Percentiles rank a stretch among this genome's conserved stretches.
phyloP scores from a whole-genome alignment of 2,888 invertebrate species.

The Ctena decussata region DNA sequence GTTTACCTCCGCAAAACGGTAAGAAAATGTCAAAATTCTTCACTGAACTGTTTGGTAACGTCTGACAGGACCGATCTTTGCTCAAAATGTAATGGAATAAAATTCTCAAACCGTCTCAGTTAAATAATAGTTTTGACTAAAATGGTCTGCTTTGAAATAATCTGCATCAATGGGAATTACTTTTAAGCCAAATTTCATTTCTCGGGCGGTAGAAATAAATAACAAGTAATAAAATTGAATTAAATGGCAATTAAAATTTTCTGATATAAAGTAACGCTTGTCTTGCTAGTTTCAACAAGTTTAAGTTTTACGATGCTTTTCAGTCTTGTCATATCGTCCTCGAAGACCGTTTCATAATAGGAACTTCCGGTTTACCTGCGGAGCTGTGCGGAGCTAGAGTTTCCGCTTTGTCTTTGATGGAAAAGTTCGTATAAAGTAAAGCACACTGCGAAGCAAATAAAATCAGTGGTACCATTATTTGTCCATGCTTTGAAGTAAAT shows the following conservation, averaged over 20 bases:
- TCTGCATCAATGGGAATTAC: too few relatives aligned
- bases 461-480: not conserved
- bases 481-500: not conserved
- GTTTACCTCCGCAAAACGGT: too few relatives aligned
- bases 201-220: not conserved
- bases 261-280: conserved; percentile 5
- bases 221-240: not conserved
- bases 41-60: too few relatives aligned
- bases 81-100: too few relatives aligned
- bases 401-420: conserved; percentile 9
- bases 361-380: not conserved
- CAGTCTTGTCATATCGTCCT: not conserved
- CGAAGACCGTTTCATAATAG: not conserved
- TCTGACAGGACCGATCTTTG: too few relatives aligned
- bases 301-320: not conserved
- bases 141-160: too few relatives aligned
- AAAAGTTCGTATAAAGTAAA: conserved; percentile 2
- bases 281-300: not conserved
- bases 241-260: not conserved
- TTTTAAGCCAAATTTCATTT: not conserved
- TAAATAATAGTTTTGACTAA: too few relatives aligned
- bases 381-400: too few relatives aligned
- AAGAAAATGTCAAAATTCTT: too few relatives aligned
- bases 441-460: not conserved
- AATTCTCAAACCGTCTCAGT: too few relatives aligned